Evolutionary conservation across 2,113 vertebrate species (phyloP), one percentile per base, ranked within the genome.

Genomic region (Amblyopsis rosae): DNA sequence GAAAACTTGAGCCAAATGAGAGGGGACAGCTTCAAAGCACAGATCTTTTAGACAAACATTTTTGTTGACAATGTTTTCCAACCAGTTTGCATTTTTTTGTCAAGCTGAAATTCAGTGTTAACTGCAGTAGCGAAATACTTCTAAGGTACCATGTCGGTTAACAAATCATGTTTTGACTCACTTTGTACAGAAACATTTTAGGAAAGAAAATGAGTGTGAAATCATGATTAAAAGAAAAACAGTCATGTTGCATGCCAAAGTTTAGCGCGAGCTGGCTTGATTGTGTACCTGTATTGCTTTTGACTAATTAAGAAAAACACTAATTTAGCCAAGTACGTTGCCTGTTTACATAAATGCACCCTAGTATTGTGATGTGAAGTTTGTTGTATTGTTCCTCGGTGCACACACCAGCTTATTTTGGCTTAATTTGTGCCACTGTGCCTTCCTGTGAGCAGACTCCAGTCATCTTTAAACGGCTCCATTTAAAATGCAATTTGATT

Each of bases 401-500:
- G 81, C 81, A 81, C 86, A 88, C 74, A 72, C 77, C 76, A 82
- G 75, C 85, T 82, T 91, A 86, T 87, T 92, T 69, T 12, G 80
- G 80, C 87, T 85, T 91, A 86, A 92, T 92, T 92, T 92, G 87
- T 79, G 82, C 87, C 86, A 86, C 82, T 83, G 83, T 83, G 86
- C 85, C 87, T 92, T 89, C 81, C 80, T 84, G 83, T 86, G 80
- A 90, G 85, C 89, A 88, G 87, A 88, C 88, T 80, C 79, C 73
- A 89, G 92, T 92, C 91, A 86, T 92, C 90, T 92, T 92, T 92
- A 93, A 93, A 92, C 86, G 77, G 88, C 88, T 89, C 92, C 90
- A 93, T 94, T 94, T 93, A 93, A 93, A 93, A 93, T 94, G 90
- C 92, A 92, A 92, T 94, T 93, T 94, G 92, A 94, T 93, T 93